These are phyloP conservation scores for Talpa occidentalis DNA, from an alignment of 2,113 vertebrate genomes.

Conservation along the genomic window DNA sequence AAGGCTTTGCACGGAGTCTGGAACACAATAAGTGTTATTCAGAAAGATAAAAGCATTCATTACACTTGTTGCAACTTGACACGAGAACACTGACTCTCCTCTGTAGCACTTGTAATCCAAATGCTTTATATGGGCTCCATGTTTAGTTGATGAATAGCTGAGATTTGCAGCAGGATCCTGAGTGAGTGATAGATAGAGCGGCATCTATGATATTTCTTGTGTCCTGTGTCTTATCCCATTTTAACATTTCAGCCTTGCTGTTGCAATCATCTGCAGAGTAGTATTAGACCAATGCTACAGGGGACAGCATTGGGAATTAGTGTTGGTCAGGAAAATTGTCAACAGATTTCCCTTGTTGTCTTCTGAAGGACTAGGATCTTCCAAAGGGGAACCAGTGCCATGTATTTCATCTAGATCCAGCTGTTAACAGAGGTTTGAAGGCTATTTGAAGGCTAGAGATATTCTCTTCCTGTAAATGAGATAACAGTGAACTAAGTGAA, in stretches of 20 bases:
- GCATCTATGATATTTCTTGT: not conserved
- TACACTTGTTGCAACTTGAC: not conserved
- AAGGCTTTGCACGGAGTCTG: not conserved
- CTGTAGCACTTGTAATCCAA: not conserved
- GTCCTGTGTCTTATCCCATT: not conserved
- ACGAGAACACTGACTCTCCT: not conserved
- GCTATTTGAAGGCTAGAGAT: slow-evolving; percentile 28
- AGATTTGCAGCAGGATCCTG: not conserved
- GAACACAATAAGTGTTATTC: not conserved
- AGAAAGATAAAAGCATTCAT: slow-evolving; percentile 12
- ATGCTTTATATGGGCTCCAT: not conserved
- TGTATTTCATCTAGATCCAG: slow-evolving; percentile 9
- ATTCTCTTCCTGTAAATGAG: not conserved
- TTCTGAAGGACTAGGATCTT: slow-evolving; percentile 33
- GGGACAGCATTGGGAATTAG: not conserved
- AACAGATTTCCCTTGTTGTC: not conserved
- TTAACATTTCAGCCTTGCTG: not conserved
- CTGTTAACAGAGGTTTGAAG: not conserved
- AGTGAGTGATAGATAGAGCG: not conserved
- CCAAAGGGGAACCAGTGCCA: not conserved
- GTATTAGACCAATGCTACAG: not conserved
- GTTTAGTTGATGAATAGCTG: not conserved
- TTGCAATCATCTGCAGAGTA: not conserved
- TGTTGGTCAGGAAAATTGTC: slow-evolving; percentile 30
- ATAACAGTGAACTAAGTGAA: not conserved